Evolutionary conservation across 2,113 vertebrate genomes (phyloP).

Genomic region (Coptodon rendalli): DNA sequence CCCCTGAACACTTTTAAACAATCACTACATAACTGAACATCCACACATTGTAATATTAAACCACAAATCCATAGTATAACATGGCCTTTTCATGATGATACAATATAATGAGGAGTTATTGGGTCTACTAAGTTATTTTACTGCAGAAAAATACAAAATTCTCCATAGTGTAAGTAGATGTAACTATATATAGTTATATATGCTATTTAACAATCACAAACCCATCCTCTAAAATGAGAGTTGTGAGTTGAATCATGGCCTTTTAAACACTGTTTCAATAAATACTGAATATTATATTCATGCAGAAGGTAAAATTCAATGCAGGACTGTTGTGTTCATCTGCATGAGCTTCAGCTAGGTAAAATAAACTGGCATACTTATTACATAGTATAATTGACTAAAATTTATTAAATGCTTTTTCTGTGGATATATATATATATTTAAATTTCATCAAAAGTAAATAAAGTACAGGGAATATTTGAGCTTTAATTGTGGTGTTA

Average conservation of each 20-base stretch:
- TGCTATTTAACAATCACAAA: background rate
- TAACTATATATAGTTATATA: background rate
- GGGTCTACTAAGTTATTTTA: background rate
- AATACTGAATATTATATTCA: background rate
- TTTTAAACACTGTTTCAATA: background rate
- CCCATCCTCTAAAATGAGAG: background rate
- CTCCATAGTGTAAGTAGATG: background rate
- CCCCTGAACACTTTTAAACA: background rate
- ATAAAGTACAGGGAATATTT: background rate
- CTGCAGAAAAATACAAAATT: background rate
- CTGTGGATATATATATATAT: background rate
- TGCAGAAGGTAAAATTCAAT: background rate
- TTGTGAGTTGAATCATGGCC: background rate
- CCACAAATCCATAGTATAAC: background rate
- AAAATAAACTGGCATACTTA: background rate
- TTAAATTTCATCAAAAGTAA: background rate
- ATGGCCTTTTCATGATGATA: background rate
- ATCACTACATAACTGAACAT: background rate
- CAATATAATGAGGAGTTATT: background rate
- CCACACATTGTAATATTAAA: accelerated
- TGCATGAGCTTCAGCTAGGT: background rate
- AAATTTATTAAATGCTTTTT: background rate
- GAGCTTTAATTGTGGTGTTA: background rate
- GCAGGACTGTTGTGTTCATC: background rate
- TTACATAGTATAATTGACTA: background rate